Evolutionary conservation across 37 sponge, comb jelly and placozoan species (phyloP).

Genomic region (Theonella swinhoei): DNA sequence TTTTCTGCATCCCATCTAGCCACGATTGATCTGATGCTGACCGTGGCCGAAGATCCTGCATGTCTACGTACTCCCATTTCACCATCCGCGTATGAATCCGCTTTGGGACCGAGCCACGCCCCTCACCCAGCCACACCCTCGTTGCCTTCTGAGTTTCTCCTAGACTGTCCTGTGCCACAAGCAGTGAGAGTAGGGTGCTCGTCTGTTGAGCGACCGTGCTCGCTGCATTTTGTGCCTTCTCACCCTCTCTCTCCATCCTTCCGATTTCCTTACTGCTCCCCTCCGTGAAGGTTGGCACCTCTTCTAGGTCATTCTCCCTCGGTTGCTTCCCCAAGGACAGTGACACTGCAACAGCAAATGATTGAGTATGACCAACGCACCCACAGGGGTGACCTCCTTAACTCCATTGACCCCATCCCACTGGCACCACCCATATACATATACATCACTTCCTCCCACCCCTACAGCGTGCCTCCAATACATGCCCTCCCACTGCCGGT

Average conservation of each 20-base stretch:
- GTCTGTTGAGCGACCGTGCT: neutral
- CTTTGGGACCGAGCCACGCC: conserved; percentile 3
- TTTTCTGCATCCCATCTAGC: neutral
- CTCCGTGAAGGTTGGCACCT: neutral
- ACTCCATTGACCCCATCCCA: neutral
- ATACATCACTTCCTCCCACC: neutral
- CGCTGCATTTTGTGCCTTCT: neutral
- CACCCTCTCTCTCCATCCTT: neutral
- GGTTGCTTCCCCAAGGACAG: neutral
- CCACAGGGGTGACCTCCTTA: neutral
- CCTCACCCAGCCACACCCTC: conserved; percentile 17
- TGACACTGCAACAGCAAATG: neutral
- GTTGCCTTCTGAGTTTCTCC: neutral
- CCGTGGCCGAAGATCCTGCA: conserved; percentile 13
- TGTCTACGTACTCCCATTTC: conserved; percentile 10
- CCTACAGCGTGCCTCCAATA: neutral
- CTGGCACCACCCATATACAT: neutral
- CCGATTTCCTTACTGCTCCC: neutral
- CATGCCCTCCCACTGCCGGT: neutral
- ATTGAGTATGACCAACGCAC: neutral
- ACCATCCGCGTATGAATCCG: neutral
- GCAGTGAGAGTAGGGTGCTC: neutral
- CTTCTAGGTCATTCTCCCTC: neutral
- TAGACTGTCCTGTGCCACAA: neutral
- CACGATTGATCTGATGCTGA: neutral